These are phyloP conservation scores for Odocoileus virginianus DNA, from an alignment of 2,113 vertebrate species.

Conservation along the genomic window DNA sequence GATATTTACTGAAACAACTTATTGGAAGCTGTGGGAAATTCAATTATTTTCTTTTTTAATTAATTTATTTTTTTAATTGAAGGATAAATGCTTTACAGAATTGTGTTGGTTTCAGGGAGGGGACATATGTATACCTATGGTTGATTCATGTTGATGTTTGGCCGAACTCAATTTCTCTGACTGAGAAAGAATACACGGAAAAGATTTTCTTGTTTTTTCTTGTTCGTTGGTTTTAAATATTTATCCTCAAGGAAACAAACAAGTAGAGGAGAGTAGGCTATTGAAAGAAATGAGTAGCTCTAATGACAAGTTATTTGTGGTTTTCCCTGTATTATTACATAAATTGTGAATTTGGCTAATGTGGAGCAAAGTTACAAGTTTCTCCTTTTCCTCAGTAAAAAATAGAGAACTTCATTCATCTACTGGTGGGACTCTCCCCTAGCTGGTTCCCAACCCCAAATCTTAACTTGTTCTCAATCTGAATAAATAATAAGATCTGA, in stretches of 20 bases:
- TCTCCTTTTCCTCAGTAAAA: neutral
- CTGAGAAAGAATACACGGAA: neutral
- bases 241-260: neutral
- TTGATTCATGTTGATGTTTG: neutral
- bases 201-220: neutral
- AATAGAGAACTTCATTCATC: neutral
- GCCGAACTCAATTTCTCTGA: neutral
- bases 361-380: slow-evolving; percentile 22
- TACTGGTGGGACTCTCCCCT: neutral
- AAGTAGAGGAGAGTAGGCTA: neutral
- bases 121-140: neutral
- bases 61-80: neutral
- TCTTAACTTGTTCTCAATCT: neutral
- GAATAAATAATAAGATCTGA: neutral
- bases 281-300: neutral
- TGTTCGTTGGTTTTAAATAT: slow-evolving; percentile 9
- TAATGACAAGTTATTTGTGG: neutral
- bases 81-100: neutral
- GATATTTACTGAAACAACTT: slow-evolving; percentile 30
- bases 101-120: neutral
- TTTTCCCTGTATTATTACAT: neutral
- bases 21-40: neutral
- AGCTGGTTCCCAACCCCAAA: neutral
- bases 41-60: neutral
- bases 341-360: neutral